Evolutionary conservation across 2,797 vertebrate genomes (phyloP), one percentile per base, ranked within the genome.

Genomic region (Agapornis canus): DNA sequence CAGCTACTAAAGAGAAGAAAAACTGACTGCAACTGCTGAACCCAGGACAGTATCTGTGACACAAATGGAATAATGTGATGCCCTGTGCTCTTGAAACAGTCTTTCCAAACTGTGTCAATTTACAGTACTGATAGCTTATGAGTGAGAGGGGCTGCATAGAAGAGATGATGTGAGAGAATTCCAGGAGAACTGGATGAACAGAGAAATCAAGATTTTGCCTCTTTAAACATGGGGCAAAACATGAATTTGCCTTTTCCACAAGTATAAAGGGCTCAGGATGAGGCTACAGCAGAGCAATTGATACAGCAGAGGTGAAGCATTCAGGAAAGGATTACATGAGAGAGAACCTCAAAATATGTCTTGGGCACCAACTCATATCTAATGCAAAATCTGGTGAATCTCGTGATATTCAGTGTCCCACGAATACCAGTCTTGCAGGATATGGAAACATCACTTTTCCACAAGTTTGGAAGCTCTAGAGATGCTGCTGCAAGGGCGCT

Each of bases 331-430:
- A 64, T 9, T 20, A 23, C 5, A 31, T 14, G 9, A 83, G 19
- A 83, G 32, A 77, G 18, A 69, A 19, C 3, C 14, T 77, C 78
- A 79, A 79, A 72, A 68, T 37, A 65, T 11, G 27, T 25, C 31
- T 43, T 89, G 48, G 8, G 39, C 47, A 83, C 9, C 54, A 82
- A 11, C 16, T 75, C 5, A 0, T 19, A 51, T 23, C 31, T 48
- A 75, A 54, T 26, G 31, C 48, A 20, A 71, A 70, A 77, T 40
- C 4, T 13, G 29, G 26, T 35, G 45, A 81, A 78, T 18, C 27
- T 75, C 1, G 0, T 17, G 31, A 43, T 35, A 84, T 23, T 35
- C 43, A 52, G 13, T 54, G 43, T 17, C 19, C 21, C 0, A 0
- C 9, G 3, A 45, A 5, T 31, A 78, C 27, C 35, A 77, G 29